Conservation (phyloP, 2,888 invertebrate genomes). For the Dicranocentrus wangi region DNA sequence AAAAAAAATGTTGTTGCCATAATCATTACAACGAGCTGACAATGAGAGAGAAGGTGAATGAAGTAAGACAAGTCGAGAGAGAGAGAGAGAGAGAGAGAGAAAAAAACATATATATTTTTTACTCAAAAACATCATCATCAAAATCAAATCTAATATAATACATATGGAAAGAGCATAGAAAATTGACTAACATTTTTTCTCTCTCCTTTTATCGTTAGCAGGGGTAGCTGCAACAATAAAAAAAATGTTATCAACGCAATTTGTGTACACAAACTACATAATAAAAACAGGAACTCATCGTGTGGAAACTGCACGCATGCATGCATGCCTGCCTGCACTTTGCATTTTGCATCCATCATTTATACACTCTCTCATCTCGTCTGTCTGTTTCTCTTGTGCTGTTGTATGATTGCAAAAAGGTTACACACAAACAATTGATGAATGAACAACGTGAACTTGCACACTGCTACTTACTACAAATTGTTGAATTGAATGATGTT, state of each 20-base stretch:
- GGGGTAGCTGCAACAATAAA: background rate
- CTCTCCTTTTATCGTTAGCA: background rate
- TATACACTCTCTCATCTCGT: background rate
- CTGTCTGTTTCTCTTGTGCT: background rate
- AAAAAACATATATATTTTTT: too few relatives aligned
- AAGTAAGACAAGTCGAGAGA: too few relatives aligned
- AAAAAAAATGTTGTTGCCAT: too few relatives aligned
- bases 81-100: too few relatives aligned
- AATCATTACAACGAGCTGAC: too few relatives aligned
- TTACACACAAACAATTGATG: too few relatives aligned
- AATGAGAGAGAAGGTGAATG: too few relatives aligned
- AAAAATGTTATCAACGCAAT: too few relatives aligned
- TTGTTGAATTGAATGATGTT: background rate
- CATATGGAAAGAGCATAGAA: background rate
- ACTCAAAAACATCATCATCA: too few relatives aligned
- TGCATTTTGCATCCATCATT: background rate
- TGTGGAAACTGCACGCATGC: constrained; percentile 4
- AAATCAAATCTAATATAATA: too few relatives aligned
- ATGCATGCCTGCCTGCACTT: constrained; percentile 3
- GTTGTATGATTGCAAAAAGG: background rate
- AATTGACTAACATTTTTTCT: background rate
- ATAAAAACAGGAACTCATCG: constrained; percentile 14
- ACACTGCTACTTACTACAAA: background rate
- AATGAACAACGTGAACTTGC: too few relatives aligned
- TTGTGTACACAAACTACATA: too few relatives aligned